Conservation (phyloP, 2,113 vertebrate species). For the Macquaria ambigua region DNA sequence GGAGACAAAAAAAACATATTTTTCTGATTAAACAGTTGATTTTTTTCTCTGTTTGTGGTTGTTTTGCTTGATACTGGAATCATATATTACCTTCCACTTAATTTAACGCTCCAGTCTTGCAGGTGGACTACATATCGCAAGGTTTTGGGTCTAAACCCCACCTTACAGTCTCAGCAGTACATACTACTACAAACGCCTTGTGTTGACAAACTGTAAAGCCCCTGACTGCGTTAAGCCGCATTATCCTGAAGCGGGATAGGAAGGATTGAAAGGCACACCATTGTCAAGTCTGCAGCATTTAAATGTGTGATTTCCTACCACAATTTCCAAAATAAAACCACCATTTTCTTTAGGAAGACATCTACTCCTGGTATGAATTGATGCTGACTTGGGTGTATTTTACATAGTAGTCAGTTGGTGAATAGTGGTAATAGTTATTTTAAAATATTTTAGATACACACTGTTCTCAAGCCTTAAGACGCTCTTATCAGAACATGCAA, state of each 20-base stretch:
- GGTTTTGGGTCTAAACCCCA: not conserved
- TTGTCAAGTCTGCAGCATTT: not conserved
- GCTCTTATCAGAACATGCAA: fast-evolving
- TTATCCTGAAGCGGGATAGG: constrained; percentile 78
- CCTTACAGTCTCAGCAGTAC: not conserved
- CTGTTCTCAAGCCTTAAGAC: not conserved
- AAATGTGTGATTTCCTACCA: fast-evolving
- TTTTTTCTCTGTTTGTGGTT: not conserved
- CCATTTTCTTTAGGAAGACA: fast-evolving
- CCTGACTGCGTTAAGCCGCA: constrained; percentile 77
- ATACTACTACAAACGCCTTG: not conserved
- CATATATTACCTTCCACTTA: not conserved
- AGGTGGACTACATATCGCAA: not conserved
- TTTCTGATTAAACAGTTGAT: not conserved
- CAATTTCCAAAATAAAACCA: constrained; percentile 48
- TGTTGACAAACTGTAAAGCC: constrained; percentile 70
- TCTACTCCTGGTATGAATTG: fast-evolving
- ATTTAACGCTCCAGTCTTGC: no score
- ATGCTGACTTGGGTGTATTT: no score
- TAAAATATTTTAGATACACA: fast-evolving
- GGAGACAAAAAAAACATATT: not conserved
- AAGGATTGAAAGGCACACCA: constrained; percentile 63
- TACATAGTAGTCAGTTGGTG: fast-evolving
- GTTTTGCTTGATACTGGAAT: not conserved
- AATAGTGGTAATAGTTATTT: no score